phyloP scores from a whole-genome alignment of 2,797 vertebrate genomes.

The Scarus forsteni region DNA sequence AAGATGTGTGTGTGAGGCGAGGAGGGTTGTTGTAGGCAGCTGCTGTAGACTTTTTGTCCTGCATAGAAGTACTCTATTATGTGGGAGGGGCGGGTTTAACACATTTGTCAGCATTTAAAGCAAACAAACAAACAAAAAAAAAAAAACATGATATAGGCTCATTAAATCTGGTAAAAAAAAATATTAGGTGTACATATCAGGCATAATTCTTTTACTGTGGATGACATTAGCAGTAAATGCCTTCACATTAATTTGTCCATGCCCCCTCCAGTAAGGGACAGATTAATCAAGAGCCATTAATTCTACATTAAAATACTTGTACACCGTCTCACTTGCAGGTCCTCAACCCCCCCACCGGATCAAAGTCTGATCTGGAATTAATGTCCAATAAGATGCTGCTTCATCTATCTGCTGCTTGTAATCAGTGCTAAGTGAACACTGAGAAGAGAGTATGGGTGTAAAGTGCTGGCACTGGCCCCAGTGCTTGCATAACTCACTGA shows the following conservation, averaged over 20 bases:
- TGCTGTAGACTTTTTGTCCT: too few relatives aligned
- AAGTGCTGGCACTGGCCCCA: conserved; percentile 30
- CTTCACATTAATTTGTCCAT: not conserved
- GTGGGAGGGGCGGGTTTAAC: too few relatives aligned
- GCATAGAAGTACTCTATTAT: too few relatives aligned
- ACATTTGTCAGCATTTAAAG: too few relatives aligned
- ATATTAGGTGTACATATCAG: too few relatives aligned
- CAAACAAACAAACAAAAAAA: too few relatives aligned
- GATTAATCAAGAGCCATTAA: not conserved
- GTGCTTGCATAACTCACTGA: conserved; percentile 53
- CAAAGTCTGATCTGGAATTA: conserved; percentile 14
- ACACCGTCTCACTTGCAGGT: not conserved
- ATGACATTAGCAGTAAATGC: not conserved
- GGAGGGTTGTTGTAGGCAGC: too few relatives aligned
- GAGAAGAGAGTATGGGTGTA: conserved; percentile 17
- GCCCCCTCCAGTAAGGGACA: not conserved
- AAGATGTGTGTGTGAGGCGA: too few relatives aligned
- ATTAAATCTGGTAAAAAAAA: too few relatives aligned
- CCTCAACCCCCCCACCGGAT: conserved; percentile 9
- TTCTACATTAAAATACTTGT: not conserved
- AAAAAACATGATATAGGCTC: too few relatives aligned
- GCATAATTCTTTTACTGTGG: too few relatives aligned
- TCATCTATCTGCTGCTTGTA: conserved; percentile 28
- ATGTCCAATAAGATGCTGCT: conserved; percentile 19
- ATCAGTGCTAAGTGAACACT: conserved; percentile 37